Conservation (phyloP, 2,113 vertebrate species). For the Vombatus ursinus region DNA sequence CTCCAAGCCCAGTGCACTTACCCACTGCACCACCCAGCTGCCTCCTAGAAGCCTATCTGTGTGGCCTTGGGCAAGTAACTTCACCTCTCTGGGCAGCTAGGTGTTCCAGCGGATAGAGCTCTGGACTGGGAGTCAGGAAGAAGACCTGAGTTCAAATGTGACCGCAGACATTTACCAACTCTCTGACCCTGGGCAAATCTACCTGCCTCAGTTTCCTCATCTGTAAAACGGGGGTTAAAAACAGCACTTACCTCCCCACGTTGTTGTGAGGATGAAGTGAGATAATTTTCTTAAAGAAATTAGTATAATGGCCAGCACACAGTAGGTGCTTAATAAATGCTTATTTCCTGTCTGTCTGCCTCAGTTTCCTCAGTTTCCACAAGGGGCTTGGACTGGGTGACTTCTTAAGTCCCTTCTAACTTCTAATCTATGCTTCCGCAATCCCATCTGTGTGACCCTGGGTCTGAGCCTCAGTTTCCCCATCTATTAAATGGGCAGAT, state of each 20-base stretch:
- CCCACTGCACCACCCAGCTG: no score
- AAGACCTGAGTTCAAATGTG: no score
- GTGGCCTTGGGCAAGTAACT: no score
- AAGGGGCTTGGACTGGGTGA: no score
- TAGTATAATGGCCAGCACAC: no score
- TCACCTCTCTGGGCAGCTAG: background rate
- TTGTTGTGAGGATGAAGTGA: background rate
- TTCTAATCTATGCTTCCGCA: background rate
- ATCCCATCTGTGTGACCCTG: no score
- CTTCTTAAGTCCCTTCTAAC: background rate
- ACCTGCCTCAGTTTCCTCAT: no score
- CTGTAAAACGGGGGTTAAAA: background rate
- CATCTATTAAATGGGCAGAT: background rate
- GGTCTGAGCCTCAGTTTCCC: constrained; percentile 45
- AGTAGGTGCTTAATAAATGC: background rate
- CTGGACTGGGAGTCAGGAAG: background rate
- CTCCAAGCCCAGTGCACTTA: no score
- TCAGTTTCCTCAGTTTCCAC: background rate
- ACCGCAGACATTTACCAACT: background rate
- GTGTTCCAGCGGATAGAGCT: no score
- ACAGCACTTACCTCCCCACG: background rate
- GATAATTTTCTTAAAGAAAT: no score
- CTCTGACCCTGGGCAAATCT: background rate
- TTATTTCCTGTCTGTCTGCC: background rate
- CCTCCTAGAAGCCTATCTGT: no score